Percentiles rank a stretch among this genome's conserved stretches.
phyloP scores from a whole-genome alignment of 2,113 vertebrate species.

The Narcine bancroftii region DNA sequence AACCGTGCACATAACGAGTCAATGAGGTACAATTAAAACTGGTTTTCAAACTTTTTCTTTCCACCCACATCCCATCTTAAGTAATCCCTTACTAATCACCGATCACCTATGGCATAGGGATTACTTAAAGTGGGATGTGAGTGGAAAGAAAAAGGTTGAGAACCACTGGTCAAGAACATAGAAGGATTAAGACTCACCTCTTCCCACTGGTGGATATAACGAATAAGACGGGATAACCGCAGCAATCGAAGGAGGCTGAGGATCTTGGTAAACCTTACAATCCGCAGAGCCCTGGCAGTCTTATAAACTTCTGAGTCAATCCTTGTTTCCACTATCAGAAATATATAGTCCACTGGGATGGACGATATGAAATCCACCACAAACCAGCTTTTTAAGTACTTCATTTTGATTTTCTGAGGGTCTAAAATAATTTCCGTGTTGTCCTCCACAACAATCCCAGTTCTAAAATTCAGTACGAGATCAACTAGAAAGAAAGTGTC shows the following conservation, averaged over 20 bases:
- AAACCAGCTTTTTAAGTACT: slow-evolving; percentile 96
- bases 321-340: slow-evolving; percentile 94
- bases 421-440: slow-evolving; percentile 97
- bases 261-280: slow-evolving; percentile 97
- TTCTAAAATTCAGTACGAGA: slow-evolving; percentile 96
- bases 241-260: slow-evolving; percentile 89
- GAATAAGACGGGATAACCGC: slow-evolving; percentile 89
- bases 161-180: too few species aligned
- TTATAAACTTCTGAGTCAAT: slow-evolving; percentile 98
- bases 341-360: slow-evolving; percentile 98
- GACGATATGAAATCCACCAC: slow-evolving; percentile 98
- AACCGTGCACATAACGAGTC: too few species aligned
- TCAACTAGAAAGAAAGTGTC: slow-evolving; percentile 99
- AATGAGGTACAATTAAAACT: too few species aligned
- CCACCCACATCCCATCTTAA: too few species aligned
- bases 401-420: slow-evolving; percentile 93
- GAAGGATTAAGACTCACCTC: slow-evolving; percentile 68
- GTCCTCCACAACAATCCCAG: slow-evolving; percentile 95
- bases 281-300: slow-evolving; percentile 87
- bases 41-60: too few species aligned
- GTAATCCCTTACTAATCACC: too few species aligned
- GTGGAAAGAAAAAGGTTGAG: too few species aligned
- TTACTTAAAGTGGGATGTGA: too few species aligned
- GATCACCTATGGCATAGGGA: too few species aligned
- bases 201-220: slow-evolving; percentile 98